Conservation (phyloP, 2,797 vertebrate genomes). For the Peromyscus attwateri region DNA sequence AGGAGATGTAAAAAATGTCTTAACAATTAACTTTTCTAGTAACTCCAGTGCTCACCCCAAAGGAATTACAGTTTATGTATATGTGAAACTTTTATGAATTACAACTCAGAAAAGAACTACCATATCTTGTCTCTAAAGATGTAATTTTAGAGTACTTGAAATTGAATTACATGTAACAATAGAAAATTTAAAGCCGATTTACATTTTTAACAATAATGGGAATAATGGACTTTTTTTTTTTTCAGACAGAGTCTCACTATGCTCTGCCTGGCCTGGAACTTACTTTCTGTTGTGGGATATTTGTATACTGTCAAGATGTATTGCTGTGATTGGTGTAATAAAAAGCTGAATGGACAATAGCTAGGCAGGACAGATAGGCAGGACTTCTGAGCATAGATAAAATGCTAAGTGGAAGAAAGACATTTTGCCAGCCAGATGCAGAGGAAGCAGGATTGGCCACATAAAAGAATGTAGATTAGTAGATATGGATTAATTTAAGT, state of each 20-base stretch:
- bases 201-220: neutral
- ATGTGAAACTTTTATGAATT: slow-evolving; percentile 35
- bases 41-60: neutral
- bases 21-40: slow-evolving; percentile 12
- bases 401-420: too few relatives aligned
- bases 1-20: neutral
- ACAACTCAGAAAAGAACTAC: neutral
- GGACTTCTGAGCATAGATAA: too few relatives aligned
- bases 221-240: neutral
- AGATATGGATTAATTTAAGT: too few relatives aligned
- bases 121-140: neutral
- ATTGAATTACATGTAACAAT: neutral
- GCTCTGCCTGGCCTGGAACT: neutral
- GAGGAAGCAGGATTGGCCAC: too few relatives aligned
- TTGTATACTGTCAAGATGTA: neutral
- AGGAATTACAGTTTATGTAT: neutral
- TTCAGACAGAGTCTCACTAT: too few relatives aligned
- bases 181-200: neutral
- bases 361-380: too few relatives aligned
- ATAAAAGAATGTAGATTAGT: too few relatives aligned
- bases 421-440: too few relatives aligned
- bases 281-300: neutral
- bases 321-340: neutral
- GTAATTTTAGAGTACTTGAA: neutral
- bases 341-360: neutral